Evolutionary conservation across 2,888 invertebrate species (phyloP).

Genomic region (Acanthococcus lagerstroemiae): DNA sequence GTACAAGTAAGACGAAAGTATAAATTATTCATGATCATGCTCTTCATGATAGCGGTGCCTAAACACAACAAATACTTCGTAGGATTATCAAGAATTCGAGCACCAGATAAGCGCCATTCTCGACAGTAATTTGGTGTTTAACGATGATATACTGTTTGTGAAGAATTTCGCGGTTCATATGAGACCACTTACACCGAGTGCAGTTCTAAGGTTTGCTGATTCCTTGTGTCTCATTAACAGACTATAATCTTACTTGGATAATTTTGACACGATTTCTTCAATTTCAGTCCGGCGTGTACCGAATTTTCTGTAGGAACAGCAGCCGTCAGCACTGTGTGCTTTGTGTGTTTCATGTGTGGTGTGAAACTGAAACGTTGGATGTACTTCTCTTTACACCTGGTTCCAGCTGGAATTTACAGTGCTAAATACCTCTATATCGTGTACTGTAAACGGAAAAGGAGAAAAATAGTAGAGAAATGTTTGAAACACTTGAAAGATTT

Average conservation of each 20-base stretch:
- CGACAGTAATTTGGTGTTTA: slow-evolving; percentile 16
- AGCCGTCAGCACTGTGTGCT: background rate
- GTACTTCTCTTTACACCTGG: background rate
- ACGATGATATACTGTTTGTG: slow-evolving; percentile 9
- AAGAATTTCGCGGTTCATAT: slow-evolving; percentile 1
- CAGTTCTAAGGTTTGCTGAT: too few species aligned
- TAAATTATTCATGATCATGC: background rate
- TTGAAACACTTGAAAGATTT: slow-evolving; percentile 14
- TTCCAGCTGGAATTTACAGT: background rate
- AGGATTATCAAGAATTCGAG: background rate
- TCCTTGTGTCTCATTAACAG: too few species aligned
- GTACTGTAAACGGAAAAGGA: background rate
- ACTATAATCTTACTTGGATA: too few species aligned
- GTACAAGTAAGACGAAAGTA: too few species aligned
- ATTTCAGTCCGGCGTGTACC: background rate
- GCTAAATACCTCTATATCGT: background rate
- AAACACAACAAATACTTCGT: background rate
- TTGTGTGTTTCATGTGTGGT: background rate
- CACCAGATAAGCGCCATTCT: background rate
- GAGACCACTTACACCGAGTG: too few species aligned
- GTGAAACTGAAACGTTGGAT: background rate
- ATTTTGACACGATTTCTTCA: background rate
- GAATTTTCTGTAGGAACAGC: background rate
- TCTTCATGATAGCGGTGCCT: background rate
- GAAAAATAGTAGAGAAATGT: background rate